Evolutionary conservation across 2,797 vertebrate genomes (phyloP).

Genomic region (Lateolabrax maculatus): DNA sequence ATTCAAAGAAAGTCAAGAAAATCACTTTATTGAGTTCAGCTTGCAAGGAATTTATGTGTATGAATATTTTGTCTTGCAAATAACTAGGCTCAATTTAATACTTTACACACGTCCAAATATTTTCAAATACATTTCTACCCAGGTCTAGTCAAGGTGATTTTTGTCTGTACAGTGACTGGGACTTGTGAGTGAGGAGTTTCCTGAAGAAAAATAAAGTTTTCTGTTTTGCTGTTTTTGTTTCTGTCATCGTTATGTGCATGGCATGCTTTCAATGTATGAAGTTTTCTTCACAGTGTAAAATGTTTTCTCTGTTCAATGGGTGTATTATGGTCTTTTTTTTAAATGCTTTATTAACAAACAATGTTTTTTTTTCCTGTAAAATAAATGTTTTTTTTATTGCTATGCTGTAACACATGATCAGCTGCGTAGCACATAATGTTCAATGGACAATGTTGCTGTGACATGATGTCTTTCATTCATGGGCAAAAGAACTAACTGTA

Average conservation of each 20-base stretch:
- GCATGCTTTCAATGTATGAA: conserved; percentile 80
- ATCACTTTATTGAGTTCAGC: background rate
- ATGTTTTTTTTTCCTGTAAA: conserved; percentile 61
- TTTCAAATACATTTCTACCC: background rate
- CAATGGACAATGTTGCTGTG: conserved; percentile 63
- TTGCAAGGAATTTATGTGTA: conserved; percentile 29
- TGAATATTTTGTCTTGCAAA: conserved; percentile 22
- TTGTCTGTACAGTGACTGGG: conserved; percentile 21
- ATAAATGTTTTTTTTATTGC: conserved; percentile 58
- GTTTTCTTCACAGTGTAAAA: conserved; percentile 69
- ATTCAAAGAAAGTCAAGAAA: conserved; percentile 5
- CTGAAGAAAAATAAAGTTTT: conserved; percentile 37
- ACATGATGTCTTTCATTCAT: conserved; percentile 42
- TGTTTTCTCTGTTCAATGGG: conserved; percentile 64
- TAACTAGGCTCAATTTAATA: background rate
- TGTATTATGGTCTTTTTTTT: conserved; percentile 71
- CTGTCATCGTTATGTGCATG: conserved; percentile 78
- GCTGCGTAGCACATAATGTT: conserved; percentile 72
- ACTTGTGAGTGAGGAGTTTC: conserved; percentile 27
- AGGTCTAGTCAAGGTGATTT: background rate
- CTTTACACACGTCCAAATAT: background rate
- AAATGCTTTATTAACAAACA: conserved; percentile 71
- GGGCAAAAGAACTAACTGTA: conserved; percentile 56
- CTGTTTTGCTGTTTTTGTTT: conserved; percentile 53
- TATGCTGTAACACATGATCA: conserved; percentile 63